Evolutionary conservation across 2,113 vertebrate species (phyloP).

Genomic region (Microcebus lehilahytsara): DNA sequence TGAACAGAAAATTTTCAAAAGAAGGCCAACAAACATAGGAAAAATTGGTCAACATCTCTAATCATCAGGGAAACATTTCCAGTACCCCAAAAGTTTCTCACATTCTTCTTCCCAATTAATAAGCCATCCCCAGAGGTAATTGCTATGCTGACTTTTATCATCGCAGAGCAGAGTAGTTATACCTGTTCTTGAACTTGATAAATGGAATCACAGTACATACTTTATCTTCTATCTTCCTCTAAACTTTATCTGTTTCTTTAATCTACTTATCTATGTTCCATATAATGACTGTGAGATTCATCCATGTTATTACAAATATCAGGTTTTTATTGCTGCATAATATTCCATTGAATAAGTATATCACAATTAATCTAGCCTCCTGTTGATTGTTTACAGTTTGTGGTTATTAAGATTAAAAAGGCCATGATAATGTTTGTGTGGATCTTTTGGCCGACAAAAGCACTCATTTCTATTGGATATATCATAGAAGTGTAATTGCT

Average conservation of each 20-base stretch:
- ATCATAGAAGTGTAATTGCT: background rate
- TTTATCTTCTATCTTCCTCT: background rate
- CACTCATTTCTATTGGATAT: background rate
- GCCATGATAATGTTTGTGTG: background rate
- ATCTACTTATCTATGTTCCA: background rate
- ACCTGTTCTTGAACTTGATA: background rate
- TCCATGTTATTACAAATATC: background rate
- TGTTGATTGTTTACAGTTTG: background rate
- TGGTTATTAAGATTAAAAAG: background rate
- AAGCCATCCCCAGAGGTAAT: background rate
- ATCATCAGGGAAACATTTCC: background rate
- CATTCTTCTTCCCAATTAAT: background rate
- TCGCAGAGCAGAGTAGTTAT: background rate
- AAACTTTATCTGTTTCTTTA: background rate
- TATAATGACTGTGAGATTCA: background rate
- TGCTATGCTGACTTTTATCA: background rate
- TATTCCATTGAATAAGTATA: background rate
- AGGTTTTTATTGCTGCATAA: background rate
- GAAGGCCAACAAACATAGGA: too few species aligned
- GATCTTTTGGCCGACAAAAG: background rate
- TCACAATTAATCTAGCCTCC: background rate
- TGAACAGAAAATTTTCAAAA: too few species aligned
- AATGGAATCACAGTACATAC: background rate
- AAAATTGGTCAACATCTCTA: too few species aligned
- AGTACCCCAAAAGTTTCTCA: background rate